Evolutionary conservation across 2,888 invertebrate species (phyloP).

Genomic region (Oligia fasciuncula): DNA sequence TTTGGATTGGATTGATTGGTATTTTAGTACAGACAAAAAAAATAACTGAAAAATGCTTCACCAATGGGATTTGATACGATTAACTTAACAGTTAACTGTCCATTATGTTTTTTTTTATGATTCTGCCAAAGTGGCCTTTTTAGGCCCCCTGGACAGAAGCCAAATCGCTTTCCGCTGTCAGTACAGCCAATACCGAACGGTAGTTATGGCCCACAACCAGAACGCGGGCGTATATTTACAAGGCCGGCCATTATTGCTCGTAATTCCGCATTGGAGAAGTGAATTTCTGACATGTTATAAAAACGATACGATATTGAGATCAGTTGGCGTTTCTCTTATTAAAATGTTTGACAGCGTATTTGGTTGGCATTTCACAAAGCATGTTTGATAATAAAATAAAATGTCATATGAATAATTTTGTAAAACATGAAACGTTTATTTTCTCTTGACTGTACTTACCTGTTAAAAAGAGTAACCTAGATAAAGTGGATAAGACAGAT

Average conservation of each 20-base stretch:
- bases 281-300: slow-evolving; percentile 59
- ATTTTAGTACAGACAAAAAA: no score
- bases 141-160: not conserved
- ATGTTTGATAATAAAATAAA: slow-evolving; percentile 3
- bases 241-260: slow-evolving; percentile 59
- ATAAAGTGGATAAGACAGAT: no score
- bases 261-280: slow-evolving; percentile 62
- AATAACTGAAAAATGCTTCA: no score
- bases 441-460: no score
- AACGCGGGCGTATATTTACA: slow-evolving; percentile 61
- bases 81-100: no score
- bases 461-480: no score
- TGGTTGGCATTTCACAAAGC: slow-evolving; percentile 7
- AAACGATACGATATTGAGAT: slow-evolving; percentile 39
- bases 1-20: no score
- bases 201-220: slow-evolving; percentile 52
- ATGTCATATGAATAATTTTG: not conserved
- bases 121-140: no score
- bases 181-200: slow-evolving; percentile 27
- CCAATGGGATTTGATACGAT: no score
- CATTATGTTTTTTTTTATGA: no score
- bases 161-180: slow-evolving; percentile 27
- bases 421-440: no score
- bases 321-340: slow-evolving; percentile 39
- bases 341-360: slow-evolving; percentile 36